Evolutionary conservation across 1,140 invertebrate genomes (phyloP).

Genomic region (Leptinotarsa lineolata): DNA sequence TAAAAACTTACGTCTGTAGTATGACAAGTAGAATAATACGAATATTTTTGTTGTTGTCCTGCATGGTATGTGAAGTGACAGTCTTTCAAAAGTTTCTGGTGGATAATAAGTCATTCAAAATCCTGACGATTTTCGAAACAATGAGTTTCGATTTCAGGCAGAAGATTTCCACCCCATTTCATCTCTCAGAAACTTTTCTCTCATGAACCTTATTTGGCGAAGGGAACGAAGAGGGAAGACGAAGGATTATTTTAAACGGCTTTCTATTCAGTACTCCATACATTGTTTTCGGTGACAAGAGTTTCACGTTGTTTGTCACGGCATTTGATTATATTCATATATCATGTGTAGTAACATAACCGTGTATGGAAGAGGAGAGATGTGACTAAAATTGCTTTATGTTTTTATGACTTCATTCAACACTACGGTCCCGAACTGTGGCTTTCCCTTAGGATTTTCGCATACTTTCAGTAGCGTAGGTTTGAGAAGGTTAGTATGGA

Average conservation of each 20-base stretch:
- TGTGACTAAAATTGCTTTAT: neutral
- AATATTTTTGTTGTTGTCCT: too few relatives aligned
- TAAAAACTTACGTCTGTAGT: too few relatives aligned
- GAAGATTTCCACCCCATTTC: too few relatives aligned
- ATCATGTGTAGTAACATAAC: neutral
- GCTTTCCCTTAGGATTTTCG: neutral
- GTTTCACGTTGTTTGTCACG: neutral
- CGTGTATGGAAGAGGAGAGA: neutral
- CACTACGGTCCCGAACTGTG: neutral
- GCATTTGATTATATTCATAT: conserved; percentile 2
- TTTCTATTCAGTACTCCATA: neutral
- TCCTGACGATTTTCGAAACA: too few relatives aligned
- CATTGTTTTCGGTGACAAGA: neutral
- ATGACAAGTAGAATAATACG: too few relatives aligned
- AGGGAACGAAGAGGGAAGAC: too few relatives aligned
- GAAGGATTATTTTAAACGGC: neutral
- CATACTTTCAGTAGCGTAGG: neutral
- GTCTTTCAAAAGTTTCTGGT: too few relatives aligned
- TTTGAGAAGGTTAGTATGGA: neutral
- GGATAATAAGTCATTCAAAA: too few relatives aligned
- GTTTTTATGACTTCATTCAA: conserved; percentile 8
- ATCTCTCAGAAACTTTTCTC: too few relatives aligned
- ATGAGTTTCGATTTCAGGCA: too few relatives aligned
- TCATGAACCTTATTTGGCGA: too few relatives aligned
- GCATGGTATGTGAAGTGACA: too few relatives aligned